Percentiles rank a stretch among this genome's conserved stretches.
phyloP scores from a whole-genome alignment of 2,888 invertebrate species.

The Bruchidius siliquastri region DNA sequence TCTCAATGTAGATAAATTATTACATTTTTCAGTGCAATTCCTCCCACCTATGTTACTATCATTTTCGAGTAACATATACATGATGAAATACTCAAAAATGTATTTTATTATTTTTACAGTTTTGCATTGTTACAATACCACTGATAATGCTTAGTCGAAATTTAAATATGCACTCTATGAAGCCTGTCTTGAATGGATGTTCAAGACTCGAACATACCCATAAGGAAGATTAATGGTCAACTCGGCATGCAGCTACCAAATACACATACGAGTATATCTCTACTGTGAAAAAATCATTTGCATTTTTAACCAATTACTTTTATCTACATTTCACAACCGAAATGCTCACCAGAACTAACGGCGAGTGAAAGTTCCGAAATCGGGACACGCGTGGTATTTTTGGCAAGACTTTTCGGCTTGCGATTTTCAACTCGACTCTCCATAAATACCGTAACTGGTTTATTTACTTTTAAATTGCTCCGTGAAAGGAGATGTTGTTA shows the following conservation, averaged over 20 bases:
- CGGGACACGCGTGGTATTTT: neutral
- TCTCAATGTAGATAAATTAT: too few relatives aligned
- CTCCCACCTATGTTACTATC: too few relatives aligned
- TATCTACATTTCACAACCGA: neutral
- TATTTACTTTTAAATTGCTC: neutral
- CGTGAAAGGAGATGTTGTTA: neutral
- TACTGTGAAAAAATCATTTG: neutral
- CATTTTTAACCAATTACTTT: neutral
- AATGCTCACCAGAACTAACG: neutral
- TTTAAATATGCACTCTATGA: too few relatives aligned
- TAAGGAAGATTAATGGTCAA: too few relatives aligned
- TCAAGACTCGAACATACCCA: too few relatives aligned
- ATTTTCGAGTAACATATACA: too few relatives aligned
- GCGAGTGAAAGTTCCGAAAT: neutral
- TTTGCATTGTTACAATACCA: too few relatives aligned
- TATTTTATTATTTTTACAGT: too few relatives aligned
- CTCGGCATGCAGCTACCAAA: neutral
- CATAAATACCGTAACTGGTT: neutral
- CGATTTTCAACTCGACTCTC: neutral
- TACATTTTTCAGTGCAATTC: too few relatives aligned
- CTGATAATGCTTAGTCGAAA: too few relatives aligned
- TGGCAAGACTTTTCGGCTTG: neutral
- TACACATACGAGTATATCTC: neutral
- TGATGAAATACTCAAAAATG: too few relatives aligned
- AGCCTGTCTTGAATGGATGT: too few relatives aligned